Conservation (phyloP, 2,797 vertebrate genomes). For the Micrastur ruficollis region DNA sequence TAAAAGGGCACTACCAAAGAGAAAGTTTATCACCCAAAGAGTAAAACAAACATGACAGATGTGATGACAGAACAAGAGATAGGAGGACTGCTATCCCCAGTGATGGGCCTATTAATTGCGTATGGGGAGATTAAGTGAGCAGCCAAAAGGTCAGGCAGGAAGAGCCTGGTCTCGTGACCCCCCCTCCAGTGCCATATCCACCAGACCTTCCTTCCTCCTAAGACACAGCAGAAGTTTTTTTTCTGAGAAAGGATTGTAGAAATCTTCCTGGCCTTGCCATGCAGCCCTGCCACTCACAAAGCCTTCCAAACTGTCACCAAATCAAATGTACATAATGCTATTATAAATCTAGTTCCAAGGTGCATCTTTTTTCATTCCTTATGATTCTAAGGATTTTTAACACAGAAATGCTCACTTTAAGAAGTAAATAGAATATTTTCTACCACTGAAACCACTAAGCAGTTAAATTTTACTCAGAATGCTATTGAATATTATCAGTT, state of each 20-base stretch:
- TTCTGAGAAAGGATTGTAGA: neutral
- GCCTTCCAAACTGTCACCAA: neutral
- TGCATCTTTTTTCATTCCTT: neutral
- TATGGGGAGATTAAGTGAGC: neutral
- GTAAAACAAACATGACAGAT: neutral
- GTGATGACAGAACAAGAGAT: neutral
- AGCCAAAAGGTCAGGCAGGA: slow-evolving; percentile 14
- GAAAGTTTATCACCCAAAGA: neutral
- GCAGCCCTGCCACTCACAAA: neutral
- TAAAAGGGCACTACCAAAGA: neutral
- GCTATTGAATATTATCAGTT: neutral
- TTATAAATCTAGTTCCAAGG: neutral
- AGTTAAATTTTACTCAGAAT: neutral
- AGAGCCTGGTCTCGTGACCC: neutral
- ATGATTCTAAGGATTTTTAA: neutral
- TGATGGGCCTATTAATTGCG: neutral
- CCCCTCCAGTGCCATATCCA: neutral
- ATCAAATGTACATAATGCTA: neutral
- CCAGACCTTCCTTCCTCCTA: neutral
- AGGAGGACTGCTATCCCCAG: neutral
- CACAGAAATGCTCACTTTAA: neutral
- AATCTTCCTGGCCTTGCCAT: neutral
- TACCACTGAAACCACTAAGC: neutral
- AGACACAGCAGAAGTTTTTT: neutral
- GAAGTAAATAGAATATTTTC: neutral